Evolutionary conservation across 1,140 invertebrate genomes (phyloP).

Genomic region (Melanaphis sacchari): DNA sequence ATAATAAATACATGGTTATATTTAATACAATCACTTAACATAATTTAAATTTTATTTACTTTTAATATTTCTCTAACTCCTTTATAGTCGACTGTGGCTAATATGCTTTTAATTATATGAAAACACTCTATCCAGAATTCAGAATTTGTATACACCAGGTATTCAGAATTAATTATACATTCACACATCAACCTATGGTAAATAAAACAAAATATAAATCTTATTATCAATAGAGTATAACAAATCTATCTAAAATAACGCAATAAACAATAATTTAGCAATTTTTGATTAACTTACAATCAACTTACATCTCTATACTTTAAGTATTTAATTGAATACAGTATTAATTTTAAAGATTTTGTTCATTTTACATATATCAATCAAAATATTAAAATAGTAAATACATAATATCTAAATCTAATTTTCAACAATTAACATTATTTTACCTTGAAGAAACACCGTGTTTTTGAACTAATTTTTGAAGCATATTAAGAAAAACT

Average conservation of each 20-base stretch:
- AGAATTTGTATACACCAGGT: constrained; percentile 76
- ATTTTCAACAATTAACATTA: background rate
- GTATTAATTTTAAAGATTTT: background rate
- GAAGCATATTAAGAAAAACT: constrained; percentile 52
- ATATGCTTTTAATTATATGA: constrained; percentile 81
- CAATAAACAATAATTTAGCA: background rate
- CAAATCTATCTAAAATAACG: background rate
- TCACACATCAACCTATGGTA: constrained; percentile 81
- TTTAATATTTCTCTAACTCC: constrained; percentile 92
- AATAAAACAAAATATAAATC: constrained; percentile 58
- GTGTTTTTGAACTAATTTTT: constrained; percentile 48
- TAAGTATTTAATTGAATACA: background rate
- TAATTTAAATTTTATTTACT: constrained; percentile 65
- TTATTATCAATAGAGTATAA: background rate
- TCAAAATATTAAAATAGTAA: background rate
- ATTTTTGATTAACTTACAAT: background rate
- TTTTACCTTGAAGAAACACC: constrained; percentile 48
- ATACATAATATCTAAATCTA: background rate
- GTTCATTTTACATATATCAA: background rate
- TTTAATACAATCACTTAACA: background rate
- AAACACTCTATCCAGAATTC: constrained; percentile 91
- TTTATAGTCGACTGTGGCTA: constrained; percentile 93
- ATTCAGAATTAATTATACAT: constrained; percentile 79
- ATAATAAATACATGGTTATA: constrained; percentile 41
- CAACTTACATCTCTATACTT: background rate